These are phyloP conservation scores for Podarcis cretensis DNA, from an alignment of 2,113 vertebrate genomes.

Conservation along the genomic window DNA sequence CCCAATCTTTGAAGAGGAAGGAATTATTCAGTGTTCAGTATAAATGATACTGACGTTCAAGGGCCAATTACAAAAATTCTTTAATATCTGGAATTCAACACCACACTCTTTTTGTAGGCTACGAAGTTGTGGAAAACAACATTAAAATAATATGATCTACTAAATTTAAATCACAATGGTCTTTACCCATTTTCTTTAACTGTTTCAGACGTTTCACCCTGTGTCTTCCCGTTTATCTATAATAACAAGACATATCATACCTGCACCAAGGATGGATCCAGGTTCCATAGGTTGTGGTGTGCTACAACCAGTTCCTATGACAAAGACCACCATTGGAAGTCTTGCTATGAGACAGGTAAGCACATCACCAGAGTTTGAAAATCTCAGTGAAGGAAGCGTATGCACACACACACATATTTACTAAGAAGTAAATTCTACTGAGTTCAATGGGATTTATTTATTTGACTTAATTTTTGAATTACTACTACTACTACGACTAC, in stretches of 20 bases:
- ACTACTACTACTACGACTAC: too few relatives aligned
- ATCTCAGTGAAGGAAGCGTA: background rate
- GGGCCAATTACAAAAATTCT: background rate
- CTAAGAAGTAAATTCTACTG: background rate
- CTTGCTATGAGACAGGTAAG: constrained; percentile 7
- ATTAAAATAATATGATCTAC: background rate
- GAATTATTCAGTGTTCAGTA: background rate
- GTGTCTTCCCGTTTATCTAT: constrained; percentile 21
- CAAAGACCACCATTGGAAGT: background rate
- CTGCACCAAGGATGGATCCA: background rate
- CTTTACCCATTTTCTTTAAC: background rate
- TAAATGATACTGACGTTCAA: background rate
- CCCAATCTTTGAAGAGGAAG: background rate
- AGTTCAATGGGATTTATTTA: background rate
- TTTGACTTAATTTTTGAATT: background rate
- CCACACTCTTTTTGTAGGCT: background rate
- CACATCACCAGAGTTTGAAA: too few relatives aligned
- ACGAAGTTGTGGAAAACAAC: background rate
- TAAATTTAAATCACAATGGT: background rate
- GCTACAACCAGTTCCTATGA: constrained; percentile 3
- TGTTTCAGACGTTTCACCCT: background rate
- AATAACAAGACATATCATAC: background rate
- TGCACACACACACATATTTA: background rate
- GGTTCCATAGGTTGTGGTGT: background rate
- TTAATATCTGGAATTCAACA: background rate